Conservation (phyloP, 2,113 vertebrate genomes). For the Anoplopoma fimbria region DNA sequence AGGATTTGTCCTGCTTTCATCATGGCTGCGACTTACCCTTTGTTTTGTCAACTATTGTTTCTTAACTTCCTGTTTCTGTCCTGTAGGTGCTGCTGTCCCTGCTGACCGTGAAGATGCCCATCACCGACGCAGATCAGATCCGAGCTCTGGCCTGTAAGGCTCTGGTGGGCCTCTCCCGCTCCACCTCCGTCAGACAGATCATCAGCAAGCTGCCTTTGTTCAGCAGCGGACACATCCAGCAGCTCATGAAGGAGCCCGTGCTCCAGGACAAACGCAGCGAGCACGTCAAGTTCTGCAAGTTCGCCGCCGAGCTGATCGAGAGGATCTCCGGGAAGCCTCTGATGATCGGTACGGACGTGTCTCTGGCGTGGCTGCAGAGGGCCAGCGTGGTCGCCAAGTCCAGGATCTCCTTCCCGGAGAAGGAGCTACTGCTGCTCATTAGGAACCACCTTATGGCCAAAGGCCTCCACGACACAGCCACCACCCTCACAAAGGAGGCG, state of each 20-base stretch:
- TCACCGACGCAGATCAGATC: constrained; percentile 98
- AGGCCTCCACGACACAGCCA: constrained; percentile 93
- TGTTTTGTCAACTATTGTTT: constrained; percentile 18
- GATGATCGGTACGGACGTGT: constrained; percentile 95
- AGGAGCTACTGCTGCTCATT: constrained; percentile 95
- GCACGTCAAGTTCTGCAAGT: constrained; percentile 98
- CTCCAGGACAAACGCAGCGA: constrained; percentile 99
- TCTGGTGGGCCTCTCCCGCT: constrained; percentile 94
- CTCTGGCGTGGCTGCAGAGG: constrained; percentile 94
- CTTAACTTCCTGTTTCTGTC: not conserved
- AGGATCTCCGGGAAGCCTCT: constrained; percentile 95
- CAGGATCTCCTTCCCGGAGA: constrained; percentile 95
- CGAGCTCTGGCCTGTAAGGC: constrained; percentile 95
- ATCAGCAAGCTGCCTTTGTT: constrained; percentile 98
- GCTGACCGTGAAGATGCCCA: constrained; percentile 97
- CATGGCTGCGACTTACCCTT: not conserved
- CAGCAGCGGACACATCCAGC: constrained; percentile 98
- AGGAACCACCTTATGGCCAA: constrained; percentile 97
- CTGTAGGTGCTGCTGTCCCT: constrained; percentile 90
- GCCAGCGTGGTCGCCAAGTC: constrained; percentile 98
- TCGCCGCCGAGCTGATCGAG: constrained; percentile 95
- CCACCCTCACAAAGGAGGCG: constrained; percentile 92
- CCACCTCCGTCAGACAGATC: constrained; percentile 94
- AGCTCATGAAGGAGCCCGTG: constrained; percentile 98
- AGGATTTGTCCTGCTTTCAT: not conserved